Base-by-base conservation (phyloP, 2,113 vertebrate species). In the Ciconia stormi region DNA sequence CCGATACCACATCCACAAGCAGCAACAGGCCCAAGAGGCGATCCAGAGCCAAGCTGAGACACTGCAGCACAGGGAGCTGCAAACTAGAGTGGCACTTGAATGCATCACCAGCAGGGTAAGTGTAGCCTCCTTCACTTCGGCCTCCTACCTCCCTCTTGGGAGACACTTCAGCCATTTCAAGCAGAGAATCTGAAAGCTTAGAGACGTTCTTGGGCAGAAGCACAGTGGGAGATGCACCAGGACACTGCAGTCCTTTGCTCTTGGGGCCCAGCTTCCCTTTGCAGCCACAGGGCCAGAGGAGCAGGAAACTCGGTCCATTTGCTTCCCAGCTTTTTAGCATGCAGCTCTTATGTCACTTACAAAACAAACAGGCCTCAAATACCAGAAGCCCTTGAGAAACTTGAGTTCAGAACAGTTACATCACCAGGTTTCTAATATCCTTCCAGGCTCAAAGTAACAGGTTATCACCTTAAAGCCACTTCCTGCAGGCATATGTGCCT, bases 31-130 rank as follows among this genome's bases (percentile, higher is more conserved):
- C 11, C 96, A 90, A 2, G 81, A 85, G 5, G 94, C 50, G 7
- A 17, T 72, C 4, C 89, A 95, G 95, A 58, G 16, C 38, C 89
- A 81, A 55, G 61, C 40, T 0, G 95, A 98, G 47, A 8, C 6
- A 4, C 65, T 95, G 63, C 85, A 96, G 78, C 89, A 94, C 16
- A 74, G 30, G 0, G 97, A 98, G 82, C 97, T 97, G 95, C 98
- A 98, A 65, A 50, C 94, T 2, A 92, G 79, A 1, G 98, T 98
- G 96, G 89, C 92, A 9, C 97, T 98, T 18, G 96, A 98, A n/a
- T 13, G 65, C 16, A 1, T 93, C 42, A 97, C 89, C 63, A 80
- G 93, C 94, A 87, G 93, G 97, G 98, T 98, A 97, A 20, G 70
- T 0, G 0, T 0, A 15, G 29, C 38, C 55, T 40, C 34, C 42